phyloP scores from a whole-genome alignment of 2,113 vertebrate genomes.

The Budorcas taxicolor region DNA sequence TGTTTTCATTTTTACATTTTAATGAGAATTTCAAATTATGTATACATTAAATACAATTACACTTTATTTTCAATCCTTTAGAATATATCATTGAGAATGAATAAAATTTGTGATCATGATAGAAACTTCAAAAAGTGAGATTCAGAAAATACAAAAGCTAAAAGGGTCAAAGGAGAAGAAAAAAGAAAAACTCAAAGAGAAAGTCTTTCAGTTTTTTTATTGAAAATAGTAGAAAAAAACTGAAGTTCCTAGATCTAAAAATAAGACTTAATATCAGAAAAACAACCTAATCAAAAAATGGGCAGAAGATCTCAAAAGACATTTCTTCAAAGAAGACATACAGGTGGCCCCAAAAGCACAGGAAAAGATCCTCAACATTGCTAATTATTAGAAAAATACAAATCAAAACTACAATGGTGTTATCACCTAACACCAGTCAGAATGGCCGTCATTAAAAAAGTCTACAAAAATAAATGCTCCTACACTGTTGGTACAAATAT shows the following conservation, averaged over 20 bases:
- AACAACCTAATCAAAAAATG: neutral
- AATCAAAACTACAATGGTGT: neutral
- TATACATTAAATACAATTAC: neutral
- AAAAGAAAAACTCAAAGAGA: neutral
- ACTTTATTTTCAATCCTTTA: neutral
- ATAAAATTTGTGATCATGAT: neutral
- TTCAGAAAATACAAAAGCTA: neutral
- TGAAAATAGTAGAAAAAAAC: neutral
- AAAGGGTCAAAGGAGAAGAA: neutral
- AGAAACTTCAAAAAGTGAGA: neutral
- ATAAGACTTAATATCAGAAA: neutral
- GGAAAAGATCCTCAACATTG: neutral
- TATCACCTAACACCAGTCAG: neutral
- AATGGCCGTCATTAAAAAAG: neutral
- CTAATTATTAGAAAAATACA: neutral
- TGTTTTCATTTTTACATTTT: neutral
- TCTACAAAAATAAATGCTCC: neutral
- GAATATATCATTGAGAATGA: neutral
- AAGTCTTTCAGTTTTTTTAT: neutral
- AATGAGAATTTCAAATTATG: neutral
- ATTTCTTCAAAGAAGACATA: neutral
- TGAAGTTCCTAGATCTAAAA: neutral
- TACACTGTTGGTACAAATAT: neutral
- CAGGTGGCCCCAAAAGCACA: neutral
- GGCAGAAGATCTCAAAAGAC: neutral